phyloP scores from a whole-genome alignment of 2,888 invertebrate genomes.

The Chloromyia formosa region DNA sequence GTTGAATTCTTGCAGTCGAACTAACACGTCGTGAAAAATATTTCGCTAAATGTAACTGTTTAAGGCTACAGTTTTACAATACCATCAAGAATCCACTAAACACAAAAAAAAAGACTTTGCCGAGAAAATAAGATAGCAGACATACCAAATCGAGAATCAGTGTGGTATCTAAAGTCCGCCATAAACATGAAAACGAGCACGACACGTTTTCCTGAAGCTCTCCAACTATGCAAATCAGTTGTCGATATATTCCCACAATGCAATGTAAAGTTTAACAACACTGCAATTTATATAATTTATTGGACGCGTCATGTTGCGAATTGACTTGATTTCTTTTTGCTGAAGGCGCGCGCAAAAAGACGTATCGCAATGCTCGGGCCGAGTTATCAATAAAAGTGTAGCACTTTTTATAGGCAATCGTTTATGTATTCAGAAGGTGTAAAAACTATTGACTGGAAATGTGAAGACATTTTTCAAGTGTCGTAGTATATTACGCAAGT shows the following conservation, averaged over 20 bases:
- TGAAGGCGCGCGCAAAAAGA: neutral
- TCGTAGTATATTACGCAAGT: neutral
- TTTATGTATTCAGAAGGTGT: conserved; percentile 6
- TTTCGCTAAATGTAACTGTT: too few relatives aligned
- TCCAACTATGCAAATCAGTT: too few relatives aligned
- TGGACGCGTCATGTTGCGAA: neutral
- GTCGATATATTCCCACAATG: neutral
- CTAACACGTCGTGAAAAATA: too few relatives aligned
- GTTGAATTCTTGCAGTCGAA: too few relatives aligned
- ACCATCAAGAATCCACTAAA: too few relatives aligned
- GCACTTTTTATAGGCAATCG: neutral
- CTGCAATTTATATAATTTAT: conserved; percentile 7
- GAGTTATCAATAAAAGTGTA: neutral
- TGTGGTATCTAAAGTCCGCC: too few relatives aligned
- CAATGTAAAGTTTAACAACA: conserved; percentile 1
- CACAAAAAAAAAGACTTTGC: too few relatives aligned
- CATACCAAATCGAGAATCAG: too few relatives aligned
- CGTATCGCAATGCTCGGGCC: neutral
- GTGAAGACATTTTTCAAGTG: neutral
- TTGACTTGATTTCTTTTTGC: neutral
- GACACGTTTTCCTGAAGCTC: too few relatives aligned
- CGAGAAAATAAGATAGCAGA: too few relatives aligned
- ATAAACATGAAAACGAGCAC: too few relatives aligned
- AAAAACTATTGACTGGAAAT: neutral
- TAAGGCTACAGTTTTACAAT: too few relatives aligned